These are phyloP conservation scores for Thinocorus orbignyianus DNA, from an alignment of 2,113 vertebrate genomes.

Conservation along the genomic window DNA sequence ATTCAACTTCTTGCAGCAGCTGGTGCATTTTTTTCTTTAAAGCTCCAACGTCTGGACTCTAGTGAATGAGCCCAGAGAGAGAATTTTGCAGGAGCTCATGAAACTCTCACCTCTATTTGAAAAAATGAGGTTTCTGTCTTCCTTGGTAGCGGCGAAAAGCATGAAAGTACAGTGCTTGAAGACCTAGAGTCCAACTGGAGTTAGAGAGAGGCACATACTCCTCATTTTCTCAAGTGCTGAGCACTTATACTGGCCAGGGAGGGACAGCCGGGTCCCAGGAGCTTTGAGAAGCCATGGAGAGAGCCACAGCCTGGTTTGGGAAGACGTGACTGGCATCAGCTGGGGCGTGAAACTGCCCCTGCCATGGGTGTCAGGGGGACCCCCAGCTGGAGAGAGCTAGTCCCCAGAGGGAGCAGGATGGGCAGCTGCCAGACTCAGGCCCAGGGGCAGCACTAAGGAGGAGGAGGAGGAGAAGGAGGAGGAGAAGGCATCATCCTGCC, in stretches of 20 bases:
- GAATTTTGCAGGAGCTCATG: neutral
- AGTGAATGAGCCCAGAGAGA: neutral
- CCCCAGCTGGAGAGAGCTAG: neutral
- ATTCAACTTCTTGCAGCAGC: neutral
- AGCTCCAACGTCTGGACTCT: neutral
- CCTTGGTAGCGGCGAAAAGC: neutral
- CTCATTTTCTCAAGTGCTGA: neutral
- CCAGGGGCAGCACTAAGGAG: neutral
- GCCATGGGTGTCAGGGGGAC: rapidly evolving
- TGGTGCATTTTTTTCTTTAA: neutral
- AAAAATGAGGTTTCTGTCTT: neutral
- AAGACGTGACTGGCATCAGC: neutral
- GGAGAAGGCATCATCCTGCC: neutral
- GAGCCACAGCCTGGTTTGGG: neutral
- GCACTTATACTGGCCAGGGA: neutral
- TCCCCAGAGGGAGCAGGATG: rapidly evolving
- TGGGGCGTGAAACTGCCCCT: neutral
- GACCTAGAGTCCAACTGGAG: neutral
- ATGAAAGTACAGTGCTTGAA: neutral
- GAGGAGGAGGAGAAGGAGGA: neutral
- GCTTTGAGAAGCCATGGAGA: neutral
- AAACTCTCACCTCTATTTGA: neutral
- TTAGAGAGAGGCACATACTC: neutral
- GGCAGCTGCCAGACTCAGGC: neutral
- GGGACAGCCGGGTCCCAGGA: neutral